Conservation (phyloP, 2,113 vertebrate species). For the Actenoides lindsayi region DNA sequence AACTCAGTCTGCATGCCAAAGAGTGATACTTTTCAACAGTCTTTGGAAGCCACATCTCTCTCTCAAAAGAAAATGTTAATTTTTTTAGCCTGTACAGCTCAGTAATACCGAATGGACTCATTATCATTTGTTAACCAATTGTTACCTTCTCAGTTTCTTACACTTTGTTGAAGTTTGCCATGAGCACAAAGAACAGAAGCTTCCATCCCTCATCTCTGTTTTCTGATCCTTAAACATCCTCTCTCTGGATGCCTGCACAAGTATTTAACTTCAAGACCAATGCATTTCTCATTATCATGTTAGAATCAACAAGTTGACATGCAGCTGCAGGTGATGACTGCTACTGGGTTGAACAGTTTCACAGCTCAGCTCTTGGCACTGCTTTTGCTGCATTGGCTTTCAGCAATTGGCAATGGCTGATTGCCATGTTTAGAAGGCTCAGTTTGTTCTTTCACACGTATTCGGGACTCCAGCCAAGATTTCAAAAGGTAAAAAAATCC, state of each 20-base stretch:
- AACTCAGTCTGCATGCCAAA: neutral
- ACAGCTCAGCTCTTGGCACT: neutral
- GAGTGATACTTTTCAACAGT: neutral
- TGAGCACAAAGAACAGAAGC: neutral
- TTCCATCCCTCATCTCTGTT: neutral
- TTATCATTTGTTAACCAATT: neutral
- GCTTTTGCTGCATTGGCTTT: neutral
- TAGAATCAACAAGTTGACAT: slow-evolving; percentile 19
- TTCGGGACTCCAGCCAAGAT: neutral
- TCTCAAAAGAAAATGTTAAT: slow-evolving; percentile 7
- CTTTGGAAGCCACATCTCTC: neutral
- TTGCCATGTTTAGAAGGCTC: neutral
- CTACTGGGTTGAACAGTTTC: slow-evolving; percentile 1
- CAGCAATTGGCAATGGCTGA: neutral
- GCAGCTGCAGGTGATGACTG: slow-evolving; percentile 36
- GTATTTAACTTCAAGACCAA: neutral
- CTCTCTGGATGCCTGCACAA: neutral
- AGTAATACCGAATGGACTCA: neutral
- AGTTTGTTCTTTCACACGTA: neutral
- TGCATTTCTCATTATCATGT: slow-evolving; percentile 11
- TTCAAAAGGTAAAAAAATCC: neutral
- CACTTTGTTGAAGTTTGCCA: neutral
- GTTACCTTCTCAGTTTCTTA: neutral
- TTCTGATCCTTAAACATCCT: neutral
- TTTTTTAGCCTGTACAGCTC: neutral